phyloP scores from a whole-genome alignment of 2,113 vertebrate species.

The Sinocyclocheilus maitianheensis region DNA sequence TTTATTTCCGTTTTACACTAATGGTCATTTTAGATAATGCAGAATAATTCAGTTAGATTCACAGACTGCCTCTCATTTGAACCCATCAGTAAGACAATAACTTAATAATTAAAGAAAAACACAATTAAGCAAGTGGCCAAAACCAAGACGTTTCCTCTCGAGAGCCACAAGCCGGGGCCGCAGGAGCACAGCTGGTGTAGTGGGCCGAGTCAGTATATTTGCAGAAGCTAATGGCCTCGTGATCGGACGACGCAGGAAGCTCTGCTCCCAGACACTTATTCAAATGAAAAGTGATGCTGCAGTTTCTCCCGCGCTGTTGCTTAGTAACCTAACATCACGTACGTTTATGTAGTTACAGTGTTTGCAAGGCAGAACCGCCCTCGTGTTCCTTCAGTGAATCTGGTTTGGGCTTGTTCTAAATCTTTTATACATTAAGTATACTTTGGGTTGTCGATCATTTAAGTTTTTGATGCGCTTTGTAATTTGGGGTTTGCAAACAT shows the following conservation, averaged over 20 bases:
- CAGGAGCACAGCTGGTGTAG: background rate
- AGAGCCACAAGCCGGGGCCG: background rate
- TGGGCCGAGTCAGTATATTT: background rate
- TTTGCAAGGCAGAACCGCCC: background rate
- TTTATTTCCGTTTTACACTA: constrained; percentile 24
- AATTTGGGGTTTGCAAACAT: no score
- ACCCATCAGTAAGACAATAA: constrained; percentile 16
- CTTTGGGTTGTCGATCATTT: background rate
- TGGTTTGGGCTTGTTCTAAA: background rate
- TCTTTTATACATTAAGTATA: background rate
- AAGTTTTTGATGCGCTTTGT: no score
- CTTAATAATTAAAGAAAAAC: constrained; percentile 32
- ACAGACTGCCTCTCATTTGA: background rate
- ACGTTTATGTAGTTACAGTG: constrained; percentile 29
- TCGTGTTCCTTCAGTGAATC: background rate
- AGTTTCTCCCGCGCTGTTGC: constrained; percentile 69
- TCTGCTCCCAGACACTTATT: constrained; percentile 60
- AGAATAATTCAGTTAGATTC: constrained; percentile 29
- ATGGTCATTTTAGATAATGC: constrained; percentile 34
- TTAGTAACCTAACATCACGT: constrained; percentile 69
- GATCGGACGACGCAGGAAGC: constrained; percentile 54
- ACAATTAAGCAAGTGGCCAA: constrained; percentile 22
- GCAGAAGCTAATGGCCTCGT: constrained; percentile 38
- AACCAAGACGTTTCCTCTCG: constrained; percentile 14
- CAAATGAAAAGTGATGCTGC: constrained; percentile 71